phyloP scores from a whole-genome alignment of 2,113 vertebrate genomes.

The Promerops cafer region DNA sequence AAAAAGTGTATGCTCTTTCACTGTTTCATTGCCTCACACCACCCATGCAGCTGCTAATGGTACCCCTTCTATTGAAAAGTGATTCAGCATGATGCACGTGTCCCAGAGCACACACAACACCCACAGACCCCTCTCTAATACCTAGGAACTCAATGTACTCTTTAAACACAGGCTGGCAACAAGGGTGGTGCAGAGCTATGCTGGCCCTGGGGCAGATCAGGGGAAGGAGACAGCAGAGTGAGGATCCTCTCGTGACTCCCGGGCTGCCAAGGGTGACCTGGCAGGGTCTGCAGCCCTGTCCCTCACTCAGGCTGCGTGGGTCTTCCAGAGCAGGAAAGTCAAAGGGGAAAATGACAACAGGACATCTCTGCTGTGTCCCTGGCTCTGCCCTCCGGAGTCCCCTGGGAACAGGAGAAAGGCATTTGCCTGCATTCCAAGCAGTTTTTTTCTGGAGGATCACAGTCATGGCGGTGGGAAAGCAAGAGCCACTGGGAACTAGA shows the following conservation, averaged over 20 bases:
- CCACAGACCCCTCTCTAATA: not conserved
- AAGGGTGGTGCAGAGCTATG: not conserved
- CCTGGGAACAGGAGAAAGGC: not conserved
- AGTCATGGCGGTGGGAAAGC: not conserved
- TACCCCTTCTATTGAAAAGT: not conserved
- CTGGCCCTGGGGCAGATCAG: not conserved
- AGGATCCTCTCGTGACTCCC: rapidly evolving
- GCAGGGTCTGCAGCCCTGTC: not conserved
- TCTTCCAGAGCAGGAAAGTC: not conserved
- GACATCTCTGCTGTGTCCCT: not conserved
- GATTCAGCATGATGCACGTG: not conserved
- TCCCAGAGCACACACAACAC: not conserved
- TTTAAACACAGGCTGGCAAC: not conserved
- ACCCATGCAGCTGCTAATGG: not conserved
- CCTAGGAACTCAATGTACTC: not conserved
- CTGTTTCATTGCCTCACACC: not conserved
- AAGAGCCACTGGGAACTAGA: not conserved
- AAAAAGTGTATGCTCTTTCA: not conserved
- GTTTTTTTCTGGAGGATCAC: not conserved
- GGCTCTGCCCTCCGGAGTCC: not conserved
- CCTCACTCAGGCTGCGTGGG: rapidly evolving
- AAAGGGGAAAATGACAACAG: not conserved
- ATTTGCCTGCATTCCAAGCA: rapidly evolving
- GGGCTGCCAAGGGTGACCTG: not conserved
- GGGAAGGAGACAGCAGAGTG: not conserved